phyloP scores from a whole-genome alignment of 2,113 vertebrate species.

The Notarius quadriscutis region DNA sequence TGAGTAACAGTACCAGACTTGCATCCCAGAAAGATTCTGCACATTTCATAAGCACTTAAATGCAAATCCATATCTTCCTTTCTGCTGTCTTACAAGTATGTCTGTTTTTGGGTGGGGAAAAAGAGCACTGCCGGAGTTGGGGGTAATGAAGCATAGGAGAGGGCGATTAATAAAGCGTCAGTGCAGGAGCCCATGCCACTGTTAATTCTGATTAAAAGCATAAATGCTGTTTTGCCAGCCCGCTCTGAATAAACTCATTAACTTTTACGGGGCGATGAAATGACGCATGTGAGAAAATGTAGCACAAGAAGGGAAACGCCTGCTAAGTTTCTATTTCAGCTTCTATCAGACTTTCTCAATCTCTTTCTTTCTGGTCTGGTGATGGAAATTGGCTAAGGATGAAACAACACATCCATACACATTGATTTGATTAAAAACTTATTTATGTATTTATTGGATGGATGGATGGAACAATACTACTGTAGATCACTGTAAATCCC shows the following conservation, averaged over 20 bases:
- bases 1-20: not conserved
- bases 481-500: not conserved
- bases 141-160: slow-evolving; percentile 56
- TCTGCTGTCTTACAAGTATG: slow-evolving; percentile 27
- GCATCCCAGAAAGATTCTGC: slow-evolving; percentile 22
- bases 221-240: slow-evolving; percentile 72
- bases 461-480: too few relatives aligned
- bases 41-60: slow-evolving; percentile 43
- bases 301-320: slow-evolving; percentile 11
- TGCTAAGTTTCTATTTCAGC: slow-evolving; percentile 5
- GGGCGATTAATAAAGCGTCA: slow-evolving; percentile 66
- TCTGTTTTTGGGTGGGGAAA: slow-evolving; percentile 14
- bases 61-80: slow-evolving; percentile 29
- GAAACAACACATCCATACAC: not conserved
- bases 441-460: not conserved
- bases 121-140: slow-evolving; percentile 12
- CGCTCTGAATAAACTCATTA: slow-evolving; percentile 83
- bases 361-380: slow-evolving; percentile 33
- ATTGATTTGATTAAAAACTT: slow-evolving; percentile 25
- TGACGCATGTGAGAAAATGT: slow-evolving; percentile 39
- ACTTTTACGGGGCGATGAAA: slow-evolving; percentile 56
- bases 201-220: slow-evolving; percentile 79
- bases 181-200: slow-evolving; percentile 56
- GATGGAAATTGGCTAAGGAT: slow-evolving; percentile 11
- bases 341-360: not conserved